A percentile compares a stretch with the other conserved stretches of the same genome.
phyloP scores from a whole-genome alignment of 2,797 vertebrate genomes.

The Mus spretus region DNA sequence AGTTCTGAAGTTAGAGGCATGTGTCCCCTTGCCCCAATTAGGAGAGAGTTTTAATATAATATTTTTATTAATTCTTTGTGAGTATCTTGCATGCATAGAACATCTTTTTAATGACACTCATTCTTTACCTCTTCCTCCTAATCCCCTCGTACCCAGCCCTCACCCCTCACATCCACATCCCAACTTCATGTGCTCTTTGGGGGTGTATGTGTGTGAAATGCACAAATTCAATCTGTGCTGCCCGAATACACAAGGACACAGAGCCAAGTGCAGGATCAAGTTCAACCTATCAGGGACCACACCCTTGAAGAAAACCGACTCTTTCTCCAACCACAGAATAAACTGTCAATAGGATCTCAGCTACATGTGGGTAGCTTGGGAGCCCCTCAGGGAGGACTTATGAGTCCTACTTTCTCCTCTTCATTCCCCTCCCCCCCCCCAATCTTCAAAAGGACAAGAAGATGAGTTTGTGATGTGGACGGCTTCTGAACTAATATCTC shows the following conservation, averaged over 20 bases:
- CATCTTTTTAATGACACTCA: neutral
- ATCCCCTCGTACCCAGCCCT: neutral
- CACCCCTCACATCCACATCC: neutral
- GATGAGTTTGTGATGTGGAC: neutral
- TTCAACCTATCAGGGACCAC: neutral
- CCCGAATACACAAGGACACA: neutral
- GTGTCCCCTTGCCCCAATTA: neutral
- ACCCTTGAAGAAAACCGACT: neutral
- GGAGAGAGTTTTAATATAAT: neutral
- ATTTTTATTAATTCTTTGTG: neutral
- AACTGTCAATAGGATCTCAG: neutral
- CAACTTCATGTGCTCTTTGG: neutral
- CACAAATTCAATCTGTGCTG: neutral
- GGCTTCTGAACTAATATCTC: too few relatives aligned
- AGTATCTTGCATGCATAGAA: too few relatives aligned
- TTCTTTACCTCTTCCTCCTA: too few relatives aligned
- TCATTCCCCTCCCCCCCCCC: neutral
- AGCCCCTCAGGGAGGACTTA: too few relatives aligned
- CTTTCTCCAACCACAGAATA: neutral
- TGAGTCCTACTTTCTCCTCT: neutral
- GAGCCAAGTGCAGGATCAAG: neutral
- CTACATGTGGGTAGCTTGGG: neutral
- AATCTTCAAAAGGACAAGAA: neutral
- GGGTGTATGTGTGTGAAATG: neutral
- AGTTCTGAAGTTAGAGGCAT: neutral